Evolutionary conservation across 2,797 vertebrate genomes (phyloP), one percentile per base, ranked within the genome.

Genomic region (Hydrocynus forskahlii): DNA sequence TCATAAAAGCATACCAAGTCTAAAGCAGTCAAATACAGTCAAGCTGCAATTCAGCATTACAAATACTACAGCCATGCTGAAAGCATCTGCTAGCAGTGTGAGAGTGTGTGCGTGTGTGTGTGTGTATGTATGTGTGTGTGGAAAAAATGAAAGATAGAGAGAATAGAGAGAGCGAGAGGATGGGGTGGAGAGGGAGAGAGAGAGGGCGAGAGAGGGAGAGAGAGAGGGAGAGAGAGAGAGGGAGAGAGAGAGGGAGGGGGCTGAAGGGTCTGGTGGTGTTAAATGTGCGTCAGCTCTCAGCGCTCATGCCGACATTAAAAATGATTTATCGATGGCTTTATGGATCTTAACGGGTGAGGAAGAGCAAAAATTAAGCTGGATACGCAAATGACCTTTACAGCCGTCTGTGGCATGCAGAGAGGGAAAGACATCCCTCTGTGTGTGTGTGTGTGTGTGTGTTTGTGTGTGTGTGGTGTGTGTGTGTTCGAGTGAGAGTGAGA

Each of bases 271-370:
- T 66, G 19, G 16, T 63, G 78, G 57, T 85, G 85, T 87, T 92
- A 91, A 93, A 93, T 93, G 92, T 90, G 81, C 88, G 82, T 84
- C 87, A 86, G 89, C 83, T 85, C 38, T 83, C 88, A 25, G 81
- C 64, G 25, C 81, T 83, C 83, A 87, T 86, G 84, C 86, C 88
- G 87, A 89, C 90, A 90, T 94, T 94, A 92, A 92, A 89, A 90
- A 90, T 92, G 92, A 94, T 93, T 93, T 94, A 95, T 94, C 90
- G 94, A 94, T 93, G 79, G 84, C 84, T 91, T 92, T 91, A 92
- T 92, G 89, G 91, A 94, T 93, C 92, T 92, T 88, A 93, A 92
- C 89, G 91, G 86, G 86, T 90, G 88, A 88, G 89, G 89, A 92
- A 90, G 89, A 93, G 88, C 84, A 88, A 91, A 92, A 92, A 91